Base-by-base conservation (phyloP, 1,140 invertebrate genomes). In the Zaprionus lachaisei region DNA sequence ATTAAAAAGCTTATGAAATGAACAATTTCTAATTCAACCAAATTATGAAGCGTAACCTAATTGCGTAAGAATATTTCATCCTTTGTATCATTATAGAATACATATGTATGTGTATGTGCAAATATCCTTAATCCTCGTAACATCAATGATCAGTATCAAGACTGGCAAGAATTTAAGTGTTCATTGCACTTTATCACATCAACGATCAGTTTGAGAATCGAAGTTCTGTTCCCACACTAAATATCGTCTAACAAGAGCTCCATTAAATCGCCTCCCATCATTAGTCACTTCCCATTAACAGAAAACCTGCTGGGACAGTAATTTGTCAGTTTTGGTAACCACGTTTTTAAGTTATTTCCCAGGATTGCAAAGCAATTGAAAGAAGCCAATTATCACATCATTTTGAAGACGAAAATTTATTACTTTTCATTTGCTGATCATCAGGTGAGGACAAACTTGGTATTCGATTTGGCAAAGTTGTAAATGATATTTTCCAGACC, bases 341-440 rank as follows among this genome's bases (percentile, higher is more conserved):
- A 12, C n/a, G n/a, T 47, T n/a, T 2, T 51, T 51, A 14, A 20
- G 4, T 51, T 3, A 15, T 51, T 22, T 22, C 20, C 17, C 47
- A 5, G 20, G 1, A 41, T 37, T 24, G 34, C 24, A 17, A 66
- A 66, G 7, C 26, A 57, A 47, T 31, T 3, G 15, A 11, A 44
- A 17, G 41, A 34, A 47, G 7, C 14, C 41, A 56, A 58, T 67
- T 67, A 67, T 47, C 60, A 64, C 26, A 14, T 60, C 49, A 66
- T 58, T 58, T 51, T 24, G 34, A 63, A 62, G 34, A 73, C 65
- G 24, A 49, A 26, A 67, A 73, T 73, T 73, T 73, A 73, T 73
- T 73, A 4, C 55, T 44, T 31, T 28, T 64, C 54, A 61, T 64
- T 74, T 49, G 14, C 28, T n/a, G 28, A 41, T 24, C 12, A 58